These are phyloP conservation scores for Alexandromys fortis DNA, from an alignment of 2,113 vertebrate species.

Conservation along the genomic window DNA sequence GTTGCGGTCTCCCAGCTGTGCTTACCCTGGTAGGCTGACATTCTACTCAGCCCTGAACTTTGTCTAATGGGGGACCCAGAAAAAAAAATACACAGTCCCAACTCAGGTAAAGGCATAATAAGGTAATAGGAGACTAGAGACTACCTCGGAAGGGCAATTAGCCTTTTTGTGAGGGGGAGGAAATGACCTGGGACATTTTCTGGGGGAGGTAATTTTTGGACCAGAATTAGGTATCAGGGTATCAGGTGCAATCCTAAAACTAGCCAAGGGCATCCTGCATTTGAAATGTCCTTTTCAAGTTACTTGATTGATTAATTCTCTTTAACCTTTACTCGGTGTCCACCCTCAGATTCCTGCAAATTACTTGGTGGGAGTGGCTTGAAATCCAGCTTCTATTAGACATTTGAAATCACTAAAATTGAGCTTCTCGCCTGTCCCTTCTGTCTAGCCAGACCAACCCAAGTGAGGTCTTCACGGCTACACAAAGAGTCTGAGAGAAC, in stretches of 20 bases:
- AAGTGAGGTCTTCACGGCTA: neutral
- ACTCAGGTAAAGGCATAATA: neutral
- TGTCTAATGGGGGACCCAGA: neutral
- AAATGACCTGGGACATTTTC: neutral
- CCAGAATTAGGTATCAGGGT: neutral
- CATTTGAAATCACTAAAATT: neutral
- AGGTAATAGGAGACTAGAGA: neutral
- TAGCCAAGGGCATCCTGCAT: neutral
- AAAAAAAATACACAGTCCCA: constrained; percentile 3
- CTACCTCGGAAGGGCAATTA: neutral
- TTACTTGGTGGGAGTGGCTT: neutral
- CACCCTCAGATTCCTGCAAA: neutral
- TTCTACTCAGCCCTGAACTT: neutral
- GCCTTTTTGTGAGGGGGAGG: neutral
- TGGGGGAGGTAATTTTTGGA: neutral
- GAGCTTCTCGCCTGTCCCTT: neutral
- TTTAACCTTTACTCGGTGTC: neutral
- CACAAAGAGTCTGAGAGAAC: neutral
- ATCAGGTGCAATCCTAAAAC: neutral
- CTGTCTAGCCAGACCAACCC: neutral
- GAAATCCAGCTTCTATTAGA: neutral
- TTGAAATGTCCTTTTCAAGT: constrained; percentile 41
- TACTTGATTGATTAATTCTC: neutral
- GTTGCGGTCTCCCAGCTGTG: neutral
- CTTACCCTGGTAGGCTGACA: neutral